Evolutionary conservation across 2,113 vertebrate genomes (phyloP).

Genomic region (Cathartes aura): DNA sequence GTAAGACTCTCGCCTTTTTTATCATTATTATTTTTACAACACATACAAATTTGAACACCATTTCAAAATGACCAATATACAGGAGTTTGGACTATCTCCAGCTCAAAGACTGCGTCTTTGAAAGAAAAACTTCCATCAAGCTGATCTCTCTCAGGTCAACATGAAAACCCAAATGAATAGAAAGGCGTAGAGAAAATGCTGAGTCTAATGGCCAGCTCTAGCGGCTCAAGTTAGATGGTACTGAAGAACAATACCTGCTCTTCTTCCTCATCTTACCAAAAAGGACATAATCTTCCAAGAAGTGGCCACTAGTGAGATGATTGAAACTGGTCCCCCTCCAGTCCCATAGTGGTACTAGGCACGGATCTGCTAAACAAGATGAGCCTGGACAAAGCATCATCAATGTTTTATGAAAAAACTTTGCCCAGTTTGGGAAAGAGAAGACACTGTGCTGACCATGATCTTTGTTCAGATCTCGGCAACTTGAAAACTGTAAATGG

Average conservation of each 20-base stretch:
- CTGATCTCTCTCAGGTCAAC: neutral
- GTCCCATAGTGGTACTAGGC: neutral
- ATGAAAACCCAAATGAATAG: neutral
- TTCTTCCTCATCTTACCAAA: neutral
- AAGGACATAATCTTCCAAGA: neutral
- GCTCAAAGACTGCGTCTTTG: neutral
- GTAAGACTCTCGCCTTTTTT: neutral
- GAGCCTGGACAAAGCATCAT: neutral
- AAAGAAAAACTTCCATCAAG: neutral
- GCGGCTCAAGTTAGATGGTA: neutral
- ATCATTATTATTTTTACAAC: neutral
- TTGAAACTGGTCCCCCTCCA: neutral
- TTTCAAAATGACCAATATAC: neutral
- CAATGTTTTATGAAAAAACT: neutral
- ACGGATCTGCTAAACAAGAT: neutral
- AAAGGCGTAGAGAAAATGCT: neutral
- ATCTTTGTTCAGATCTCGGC: neutral
- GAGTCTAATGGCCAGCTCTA: neutral
- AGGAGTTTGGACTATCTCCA: neutral
- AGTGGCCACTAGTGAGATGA: neutral
- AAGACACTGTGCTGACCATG: neutral
- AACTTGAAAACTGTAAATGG: neutral
- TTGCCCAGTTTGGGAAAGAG: neutral
- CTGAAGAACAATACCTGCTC: neutral
- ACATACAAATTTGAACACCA: neutral